These are phyloP conservation scores for Xestia sexstrigata DNA, from an alignment of 2,888 invertebrate genomes.

Conservation along the genomic window DNA sequence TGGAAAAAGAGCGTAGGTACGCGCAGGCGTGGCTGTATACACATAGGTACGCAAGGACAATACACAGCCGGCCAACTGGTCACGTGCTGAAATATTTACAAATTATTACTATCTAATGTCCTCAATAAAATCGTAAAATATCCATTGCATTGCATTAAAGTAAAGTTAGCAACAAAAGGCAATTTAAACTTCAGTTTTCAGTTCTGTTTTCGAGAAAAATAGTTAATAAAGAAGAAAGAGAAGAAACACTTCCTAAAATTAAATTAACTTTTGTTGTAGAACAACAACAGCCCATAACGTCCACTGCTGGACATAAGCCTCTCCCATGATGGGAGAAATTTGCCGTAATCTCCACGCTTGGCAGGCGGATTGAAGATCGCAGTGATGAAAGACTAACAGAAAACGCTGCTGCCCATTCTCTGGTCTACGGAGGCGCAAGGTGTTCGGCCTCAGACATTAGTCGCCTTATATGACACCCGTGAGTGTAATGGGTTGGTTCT, in stretches of 20 bases:
- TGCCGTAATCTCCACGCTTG: too few relatives aligned
- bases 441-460: too few relatives aligned
- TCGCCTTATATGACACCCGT: too few relatives aligned
- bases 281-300: too few relatives aligned
- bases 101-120: slow-evolving; percentile 31
- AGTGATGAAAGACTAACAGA: too few relatives aligned
- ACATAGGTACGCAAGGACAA: slow-evolving; percentile 65
- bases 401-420: too few relatives aligned
- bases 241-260: not conserved
- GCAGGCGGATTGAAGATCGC: too few relatives aligned
- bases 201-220: not conserved
- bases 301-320: too few relatives aligned
- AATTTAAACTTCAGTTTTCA: not conserved
- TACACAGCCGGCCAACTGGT: slow-evolving; percentile 34
- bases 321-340: too few relatives aligned
- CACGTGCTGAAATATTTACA: slow-evolving; percentile 38
- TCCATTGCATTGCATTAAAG: not conserved
- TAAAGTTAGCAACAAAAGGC: not conserved
- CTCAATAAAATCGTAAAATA: slow-evolving; percentile 3
- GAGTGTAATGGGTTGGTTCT: too few relatives aligned
- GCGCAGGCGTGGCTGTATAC: slow-evolving; percentile 61
- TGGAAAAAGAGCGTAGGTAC: slow-evolving; percentile 60
- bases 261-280: too few relatives aligned
- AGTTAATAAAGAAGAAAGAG: not conserved
- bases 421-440: too few relatives aligned